Percentiles rank a stretch among this genome's conserved stretches.
These are phyloP conservation scores for Ammodytes dubius DNA, from an alignment of 2,113 vertebrate species.

Conservation along the genomic window DNA sequence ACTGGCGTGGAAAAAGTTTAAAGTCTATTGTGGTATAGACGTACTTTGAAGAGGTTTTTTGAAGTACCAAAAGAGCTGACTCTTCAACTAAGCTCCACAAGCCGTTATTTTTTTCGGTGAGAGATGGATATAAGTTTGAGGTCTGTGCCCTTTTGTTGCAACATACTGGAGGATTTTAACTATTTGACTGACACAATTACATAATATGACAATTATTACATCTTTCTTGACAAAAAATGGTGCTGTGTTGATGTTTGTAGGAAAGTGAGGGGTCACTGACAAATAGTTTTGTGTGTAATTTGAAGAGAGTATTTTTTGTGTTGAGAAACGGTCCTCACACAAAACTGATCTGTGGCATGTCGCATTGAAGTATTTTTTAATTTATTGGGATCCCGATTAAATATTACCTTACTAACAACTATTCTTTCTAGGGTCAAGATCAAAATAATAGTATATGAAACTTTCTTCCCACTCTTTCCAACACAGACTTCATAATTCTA, in stretches of 20 bases:
- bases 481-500: not conserved
- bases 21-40: no score
- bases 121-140: not conserved
- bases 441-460: no score
- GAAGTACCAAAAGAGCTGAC: slow-evolving; percentile 12
- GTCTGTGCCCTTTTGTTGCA: not conserved
- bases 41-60: slow-evolving; percentile 17
- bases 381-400: no score
- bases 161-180: not conserved
- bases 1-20: slow-evolving; percentile 35
- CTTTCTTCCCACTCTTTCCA: not conserved
- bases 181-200: not conserved
- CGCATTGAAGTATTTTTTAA: not conserved
- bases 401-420: no score
- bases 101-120: not conserved
- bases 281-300: not conserved
- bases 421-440: no score
- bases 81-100: not conserved
- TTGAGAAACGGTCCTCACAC: not conserved
- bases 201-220: not conserved
- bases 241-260: not conserved
- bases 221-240: not conserved
- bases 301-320: not conserved
- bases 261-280: not conserved
- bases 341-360: not conserved